Evolutionary conservation across 1,140 invertebrate genomes (phyloP), one percentile per base, ranked within the genome.

Genomic region (Bombus confusus): DNA sequence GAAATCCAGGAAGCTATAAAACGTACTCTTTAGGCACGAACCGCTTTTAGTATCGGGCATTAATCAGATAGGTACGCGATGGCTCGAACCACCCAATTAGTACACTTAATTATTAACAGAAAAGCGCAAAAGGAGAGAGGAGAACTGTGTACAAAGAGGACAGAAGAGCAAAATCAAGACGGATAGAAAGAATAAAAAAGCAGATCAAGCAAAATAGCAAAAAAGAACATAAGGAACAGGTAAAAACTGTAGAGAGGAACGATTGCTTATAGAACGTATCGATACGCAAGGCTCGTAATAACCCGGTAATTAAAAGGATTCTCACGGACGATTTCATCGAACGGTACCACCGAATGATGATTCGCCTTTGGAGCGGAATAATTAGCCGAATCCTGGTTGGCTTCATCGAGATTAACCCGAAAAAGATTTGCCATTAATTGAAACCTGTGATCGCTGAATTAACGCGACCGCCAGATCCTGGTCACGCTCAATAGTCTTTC

Each of bases 1-100:
- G 83, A 84, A 85, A 88, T 87, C 59, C 86, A 80, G 86, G 86
- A 87, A 86, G 87, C 74, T 81, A 72, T 88, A 82, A 78, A 83
- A 64, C 37, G 72, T 86, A 52, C 57, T 86, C 31, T 89, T 80
- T 83, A 80, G 78, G 59, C 59, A 77, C 59, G 76, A 83, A 81
- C 59, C 59, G 75, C 80, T 80, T 89, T 86, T 77, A 86, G 37
- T 84, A 80, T 77, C 84, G 66, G 68, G 39, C 81, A 89, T 86
- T 89, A 78, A 90, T 90, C 74, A 86, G 78, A 88, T 83, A 64
- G 71, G 76, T 86, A 64, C 77, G 57, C 34, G 47, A 68, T 74
- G 72, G 82, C 72, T 74, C 76, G 74, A 83, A 68, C 39, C 76
- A 47, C 39, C 66, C 62, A 83, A 89, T 88, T 89, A 89, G 72